Evolutionary conservation across 2,888 invertebrate genomes (phyloP).

Genomic region (Chrysolina haemoptera): DNA sequence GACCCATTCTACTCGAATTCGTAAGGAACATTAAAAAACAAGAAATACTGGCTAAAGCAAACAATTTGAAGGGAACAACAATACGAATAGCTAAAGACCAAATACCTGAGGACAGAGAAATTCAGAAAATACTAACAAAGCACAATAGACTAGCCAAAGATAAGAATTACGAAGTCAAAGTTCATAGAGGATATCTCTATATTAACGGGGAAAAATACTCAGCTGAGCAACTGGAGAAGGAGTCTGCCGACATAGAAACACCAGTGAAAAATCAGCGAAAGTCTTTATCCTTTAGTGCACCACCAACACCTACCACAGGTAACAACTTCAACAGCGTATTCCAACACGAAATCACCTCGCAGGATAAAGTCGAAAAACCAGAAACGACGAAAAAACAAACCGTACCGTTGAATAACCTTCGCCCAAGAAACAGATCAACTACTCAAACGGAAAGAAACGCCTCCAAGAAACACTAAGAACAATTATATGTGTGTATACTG

Average conservation of each 20-base stretch:
- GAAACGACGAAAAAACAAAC: not conserved
- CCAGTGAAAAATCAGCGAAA: not conserved
- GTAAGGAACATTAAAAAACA: not conserved
- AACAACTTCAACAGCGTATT: not conserved
- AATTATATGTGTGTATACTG: not conserved
- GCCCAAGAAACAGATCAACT: not conserved
- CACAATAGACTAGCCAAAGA: not conserved
- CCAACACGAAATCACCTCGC: not conserved
- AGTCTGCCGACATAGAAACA: not conserved
- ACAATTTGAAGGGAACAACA: not conserved
- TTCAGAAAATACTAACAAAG: not conserved
- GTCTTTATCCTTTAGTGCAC: not conserved
- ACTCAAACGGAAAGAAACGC: not conserved
- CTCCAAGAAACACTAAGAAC: not conserved
- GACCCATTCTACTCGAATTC: not conserved
- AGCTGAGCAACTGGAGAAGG: not conserved
- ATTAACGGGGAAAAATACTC: not conserved
- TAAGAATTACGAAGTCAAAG: not conserved
- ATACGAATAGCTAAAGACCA: not conserved
- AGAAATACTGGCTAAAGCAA: not conserved
- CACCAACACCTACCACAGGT: not conserved
- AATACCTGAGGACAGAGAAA: not conserved
- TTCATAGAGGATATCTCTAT: not conserved
- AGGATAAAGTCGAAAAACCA: not conserved
- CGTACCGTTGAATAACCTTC: not conserved